Evolutionary conservation across 2,113 vertebrate species (phyloP).

Genomic region (Myodes glareolus): DNA sequence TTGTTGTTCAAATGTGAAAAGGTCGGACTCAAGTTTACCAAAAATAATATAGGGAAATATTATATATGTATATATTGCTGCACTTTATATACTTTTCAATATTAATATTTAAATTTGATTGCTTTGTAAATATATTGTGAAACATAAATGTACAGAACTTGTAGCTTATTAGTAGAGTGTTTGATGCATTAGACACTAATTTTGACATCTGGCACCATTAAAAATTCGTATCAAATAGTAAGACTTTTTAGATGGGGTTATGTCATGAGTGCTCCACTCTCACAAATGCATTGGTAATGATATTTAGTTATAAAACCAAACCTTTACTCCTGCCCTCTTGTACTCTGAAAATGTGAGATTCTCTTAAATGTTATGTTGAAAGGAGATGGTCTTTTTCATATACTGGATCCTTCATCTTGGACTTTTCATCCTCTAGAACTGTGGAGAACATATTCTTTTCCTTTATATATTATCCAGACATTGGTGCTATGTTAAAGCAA

Average conservation of each 20-base stretch:
- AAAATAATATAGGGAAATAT: not conserved
- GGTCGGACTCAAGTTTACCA: not conserved
- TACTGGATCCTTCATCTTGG: not conserved
- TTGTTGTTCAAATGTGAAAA: not conserved
- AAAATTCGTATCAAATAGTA: not conserved
- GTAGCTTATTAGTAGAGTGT: not conserved
- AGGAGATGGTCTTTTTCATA: not conserved
- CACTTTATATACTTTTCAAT: not conserved
- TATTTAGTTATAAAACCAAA: not conserved
- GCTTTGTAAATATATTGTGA: not conserved
- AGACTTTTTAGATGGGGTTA: not conserved
- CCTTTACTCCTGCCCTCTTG: not conserved
- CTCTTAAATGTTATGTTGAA: not conserved
- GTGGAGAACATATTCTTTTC: not conserved
- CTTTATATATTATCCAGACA: not conserved
- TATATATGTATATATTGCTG: not conserved
- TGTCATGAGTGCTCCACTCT: not conserved
- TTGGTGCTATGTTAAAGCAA: not conserved
- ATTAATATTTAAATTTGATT: not conserved
- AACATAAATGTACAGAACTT: not conserved
- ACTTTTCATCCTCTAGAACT: not conserved
- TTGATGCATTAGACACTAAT: not conserved
- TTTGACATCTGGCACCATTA: not conserved
- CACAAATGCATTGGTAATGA: not conserved
- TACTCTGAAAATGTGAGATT: not conserved